Evolutionary conservation across 1,140 invertebrate genomes (phyloP).

Genomic region (Drosophila nasuta): DNA sequence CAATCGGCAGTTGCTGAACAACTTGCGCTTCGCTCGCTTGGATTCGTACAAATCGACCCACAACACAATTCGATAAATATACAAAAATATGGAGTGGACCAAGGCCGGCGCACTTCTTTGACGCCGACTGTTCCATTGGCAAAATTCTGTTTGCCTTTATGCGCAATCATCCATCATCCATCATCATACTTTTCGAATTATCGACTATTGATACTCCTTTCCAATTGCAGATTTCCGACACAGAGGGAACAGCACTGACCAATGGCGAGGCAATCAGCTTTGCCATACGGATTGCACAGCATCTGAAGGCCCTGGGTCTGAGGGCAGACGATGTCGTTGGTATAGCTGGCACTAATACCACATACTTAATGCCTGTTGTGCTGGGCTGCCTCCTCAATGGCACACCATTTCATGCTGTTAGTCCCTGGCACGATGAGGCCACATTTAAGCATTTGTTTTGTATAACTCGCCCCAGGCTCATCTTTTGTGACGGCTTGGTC

Average conservation of each 20-base stretch:
- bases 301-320: constrained; percentile 64
- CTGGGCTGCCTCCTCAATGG: constrained; percentile 78
- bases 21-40: constrained; percentile 49
- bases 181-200: too few species aligned
- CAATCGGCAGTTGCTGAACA: constrained; percentile 55
- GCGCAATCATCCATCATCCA: constrained; percentile 77
- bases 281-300: constrained; percentile 77
- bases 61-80: constrained; percentile 81
- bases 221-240: constrained; percentile 67
- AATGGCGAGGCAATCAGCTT: constrained; percentile 79
- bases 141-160: constrained; percentile 81
- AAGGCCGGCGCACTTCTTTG: constrained; percentile 76
- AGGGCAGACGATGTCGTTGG: constrained; percentile 81
- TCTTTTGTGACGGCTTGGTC: constrained; percentile 77
- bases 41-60: constrained; percentile 43
- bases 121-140: constrained; percentile 79
- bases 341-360: constrained; percentile 71
- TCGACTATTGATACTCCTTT: too few species aligned
- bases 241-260: constrained; percentile 78
- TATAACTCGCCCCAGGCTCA: constrained; percentile 72
- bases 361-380: constrained; percentile 77
- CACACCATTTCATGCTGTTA: constrained; percentile 76
- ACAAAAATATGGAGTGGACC: constrained; percentile 83
- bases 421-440: constrained; percentile 71
- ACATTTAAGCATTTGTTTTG: constrained; percentile 79